A percentile compares a stretch with the other conserved stretches of the same genome.
phyloP scores from a whole-genome alignment of 2,888 invertebrate genomes.

The Erebia palarica region DNA sequence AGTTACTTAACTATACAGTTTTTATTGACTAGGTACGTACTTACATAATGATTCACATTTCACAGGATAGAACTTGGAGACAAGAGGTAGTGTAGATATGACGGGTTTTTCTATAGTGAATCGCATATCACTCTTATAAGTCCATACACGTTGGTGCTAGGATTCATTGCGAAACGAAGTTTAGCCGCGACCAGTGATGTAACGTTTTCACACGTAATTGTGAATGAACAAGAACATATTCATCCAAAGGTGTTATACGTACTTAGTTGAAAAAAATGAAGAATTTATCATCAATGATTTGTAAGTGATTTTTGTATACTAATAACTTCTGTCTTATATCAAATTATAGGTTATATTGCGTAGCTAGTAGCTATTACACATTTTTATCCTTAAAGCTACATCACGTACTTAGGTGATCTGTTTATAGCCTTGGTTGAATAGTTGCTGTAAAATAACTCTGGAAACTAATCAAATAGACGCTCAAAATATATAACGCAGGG shows the following conservation, averaged over 20 bases:
- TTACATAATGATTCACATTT: neutral
- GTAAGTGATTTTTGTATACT: neutral
- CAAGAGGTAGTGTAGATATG: conserved; percentile 9
- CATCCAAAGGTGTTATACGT: neutral
- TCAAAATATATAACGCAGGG: no score
- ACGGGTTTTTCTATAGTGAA: conserved; percentile 35
- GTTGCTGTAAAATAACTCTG: no score
- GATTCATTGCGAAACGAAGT: conserved; percentile 24
- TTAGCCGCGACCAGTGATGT: conserved; percentile 10
- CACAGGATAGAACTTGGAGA: neutral
- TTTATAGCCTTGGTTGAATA: no score
- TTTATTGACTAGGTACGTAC: neutral
- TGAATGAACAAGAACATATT: neutral
- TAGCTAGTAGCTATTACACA: neutral
- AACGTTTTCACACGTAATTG: neutral
- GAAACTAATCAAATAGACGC: no score
- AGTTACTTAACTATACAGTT: no score
- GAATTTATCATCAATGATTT: conserved; percentile 8
- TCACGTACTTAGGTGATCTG: neutral
- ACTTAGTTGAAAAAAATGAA: neutral
- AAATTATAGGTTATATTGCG: neutral
- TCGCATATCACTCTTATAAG: conserved; percentile 31
- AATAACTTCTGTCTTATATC: neutral
- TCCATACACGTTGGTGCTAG: conserved; percentile 26
- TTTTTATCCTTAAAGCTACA: conserved; percentile 4